Conservation (phyloP, 2,888 invertebrate genomes). For the Hedya salicella region DNA sequence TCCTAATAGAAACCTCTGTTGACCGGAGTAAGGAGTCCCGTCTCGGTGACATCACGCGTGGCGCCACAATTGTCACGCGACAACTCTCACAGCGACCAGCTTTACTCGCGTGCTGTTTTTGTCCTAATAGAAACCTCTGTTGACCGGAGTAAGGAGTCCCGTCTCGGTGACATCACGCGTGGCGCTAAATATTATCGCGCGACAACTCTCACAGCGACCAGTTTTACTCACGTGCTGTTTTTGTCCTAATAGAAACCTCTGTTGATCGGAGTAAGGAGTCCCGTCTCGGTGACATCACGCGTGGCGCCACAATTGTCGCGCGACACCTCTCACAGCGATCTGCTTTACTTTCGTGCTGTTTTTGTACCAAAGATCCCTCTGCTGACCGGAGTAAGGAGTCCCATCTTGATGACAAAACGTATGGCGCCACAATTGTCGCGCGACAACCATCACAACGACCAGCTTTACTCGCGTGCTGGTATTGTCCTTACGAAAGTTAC, state of each 20-base stretch:
- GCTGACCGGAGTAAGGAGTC: too few relatives aligned
- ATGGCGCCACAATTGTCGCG: too few relatives aligned
- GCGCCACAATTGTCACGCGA: conserved; percentile 81
- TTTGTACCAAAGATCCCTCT: too few relatives aligned
- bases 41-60: conserved; percentile 76
- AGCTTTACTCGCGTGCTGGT: too few relatives aligned
- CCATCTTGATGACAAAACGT: too few relatives aligned
- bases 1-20: background rate
- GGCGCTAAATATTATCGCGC: conserved; percentile 82
- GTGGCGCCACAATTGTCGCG: conserved; percentile 81
- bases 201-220: too few relatives aligned
- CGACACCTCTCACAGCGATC: conserved; percentile 56
- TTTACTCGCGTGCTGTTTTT: conserved; percentile 51
- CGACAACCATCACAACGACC: too few relatives aligned
- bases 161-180: conserved; percentile 75
- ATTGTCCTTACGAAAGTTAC: too few relatives aligned
- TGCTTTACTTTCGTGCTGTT: too few relatives aligned
- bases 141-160: conserved; percentile 35
- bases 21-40: conserved; percentile 39
- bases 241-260: background rate
- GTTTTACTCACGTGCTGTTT: too few relatives aligned
- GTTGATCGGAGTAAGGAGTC: conserved; percentile 32
- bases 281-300: conserved; percentile 74
- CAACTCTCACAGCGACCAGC: conserved; percentile 57
- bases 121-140: background rate